Percentiles rank a stretch among this genome's conserved stretches.
These are phyloP conservation scores for Babylonia areolata DNA, from an alignment of 1,140 invertebrate species.

Conservation along the genomic window DNA sequence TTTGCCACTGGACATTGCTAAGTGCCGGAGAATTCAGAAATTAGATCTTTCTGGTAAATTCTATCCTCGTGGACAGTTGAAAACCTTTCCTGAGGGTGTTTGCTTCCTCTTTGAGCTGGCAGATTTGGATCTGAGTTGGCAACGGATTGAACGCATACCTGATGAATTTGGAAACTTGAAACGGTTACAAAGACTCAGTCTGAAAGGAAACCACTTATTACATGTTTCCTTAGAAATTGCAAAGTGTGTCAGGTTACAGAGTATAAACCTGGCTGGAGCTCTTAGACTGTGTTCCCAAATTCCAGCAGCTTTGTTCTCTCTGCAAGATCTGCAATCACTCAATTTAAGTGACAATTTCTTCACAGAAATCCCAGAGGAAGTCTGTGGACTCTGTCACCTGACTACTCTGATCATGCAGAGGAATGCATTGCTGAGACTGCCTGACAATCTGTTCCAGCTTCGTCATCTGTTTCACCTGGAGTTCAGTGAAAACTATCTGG, in stretches of 20 bases:
- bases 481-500: slow-evolving; percentile 70
- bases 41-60: slow-evolving; percentile 69
- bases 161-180: slow-evolving; percentile 63
- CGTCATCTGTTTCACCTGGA: slow-evolving; percentile 65
- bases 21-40: slow-evolving; percentile 60
- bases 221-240: slow-evolving; percentile 61
- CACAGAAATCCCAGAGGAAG: slow-evolving; percentile 65
- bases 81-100: slow-evolving; percentile 60
- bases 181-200: slow-evolving; percentile 59
- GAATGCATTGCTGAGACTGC: slow-evolving; percentile 68
- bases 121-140: slow-evolving; percentile 69
- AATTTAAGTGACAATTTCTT: slow-evolving; percentile 71
- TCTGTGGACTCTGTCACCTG: slow-evolving; percentile 64
- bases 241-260: slow-evolving; percentile 60
- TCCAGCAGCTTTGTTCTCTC: slow-evolving; percentile 62
- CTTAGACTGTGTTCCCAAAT: slow-evolving; percentile 66
- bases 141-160: slow-evolving; percentile 66
- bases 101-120: slow-evolving; percentile 59
- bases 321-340: slow-evolving; percentile 59
- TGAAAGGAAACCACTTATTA: slow-evolving; percentile 67
- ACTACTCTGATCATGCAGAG: slow-evolving; percentile 64
- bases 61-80: slow-evolving; percentile 63
- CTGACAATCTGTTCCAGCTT: slow-evolving; percentile 67
- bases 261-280: slow-evolving; percentile 67
- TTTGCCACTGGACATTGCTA: slow-evolving; percentile 57